Evolutionary conservation across 2,113 vertebrate genomes (phyloP), one percentile per base, ranked within the genome.

Genomic region (Dipodomys ordii): DNA sequence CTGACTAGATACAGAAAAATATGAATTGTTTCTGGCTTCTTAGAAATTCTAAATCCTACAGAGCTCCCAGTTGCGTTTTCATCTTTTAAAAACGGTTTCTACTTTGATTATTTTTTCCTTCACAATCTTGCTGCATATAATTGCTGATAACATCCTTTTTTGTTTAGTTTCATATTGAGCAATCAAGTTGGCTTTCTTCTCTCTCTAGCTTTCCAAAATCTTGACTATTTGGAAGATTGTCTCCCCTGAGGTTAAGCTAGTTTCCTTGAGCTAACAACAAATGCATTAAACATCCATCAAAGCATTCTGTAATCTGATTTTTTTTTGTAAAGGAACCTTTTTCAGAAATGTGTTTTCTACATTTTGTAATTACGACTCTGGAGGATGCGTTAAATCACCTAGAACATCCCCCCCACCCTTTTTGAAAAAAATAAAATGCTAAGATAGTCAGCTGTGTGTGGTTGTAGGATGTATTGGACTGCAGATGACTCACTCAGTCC

Each of bases 121-220:
- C 88, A 71, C 15, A 96, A 82, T 81, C 64, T 71, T 91, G 62
- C 57, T 94, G 93, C 88, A 83, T 83, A 87, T 94, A 96, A 96
- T 96, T 97, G 89, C 89, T 82, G 83, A 79, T 93, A 88, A 80
- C 64, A 89, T 81, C 53, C 27, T 96, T 92, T 89, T 83, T 44
- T 11, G 88, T 71, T 93, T 90, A 60, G 79, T 53, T 88, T 81
- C 73, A 67, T 62, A 78, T 1, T 74, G 62, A 96, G 89, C 87
- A 93, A 71, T 95, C 86, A 86, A 92, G 49, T 87, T 46, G 44
- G 35, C 73, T 96, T 96, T 94, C 85, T 95, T 93, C 39, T 90
- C 65, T 90, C 23, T 85, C 79, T 83, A 65, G 53, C 35, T 87
- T 79, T 74, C n/a, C 80, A 60, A 95, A 81, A 39, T 65, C n/a